These are phyloP conservation scores for Plecotus auritus DNA, from an alignment of 2,113 vertebrate genomes.

Conservation along the genomic window DNA sequence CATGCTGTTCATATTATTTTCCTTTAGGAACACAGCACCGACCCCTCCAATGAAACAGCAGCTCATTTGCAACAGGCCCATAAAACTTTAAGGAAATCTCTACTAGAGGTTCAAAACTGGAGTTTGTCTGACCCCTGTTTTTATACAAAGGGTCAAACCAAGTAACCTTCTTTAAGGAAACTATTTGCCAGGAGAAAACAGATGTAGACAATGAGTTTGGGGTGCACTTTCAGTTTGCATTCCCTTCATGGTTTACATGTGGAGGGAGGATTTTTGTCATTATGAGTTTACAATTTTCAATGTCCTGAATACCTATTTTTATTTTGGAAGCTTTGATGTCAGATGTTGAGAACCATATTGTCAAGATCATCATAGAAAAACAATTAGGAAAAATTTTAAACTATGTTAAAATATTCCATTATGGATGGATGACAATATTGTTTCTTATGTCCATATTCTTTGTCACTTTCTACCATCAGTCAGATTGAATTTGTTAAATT, in stretches of 20 bases:
- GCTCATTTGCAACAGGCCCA: slow-evolving; percentile 60
- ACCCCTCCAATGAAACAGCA: slow-evolving; percentile 63
- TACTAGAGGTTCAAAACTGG: slow-evolving; percentile 55
- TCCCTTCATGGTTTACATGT: not conserved
- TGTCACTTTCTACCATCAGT: not conserved
- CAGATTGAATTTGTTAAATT: not conserved
- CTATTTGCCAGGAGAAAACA: not conserved
- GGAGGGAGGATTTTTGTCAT: not conserved
- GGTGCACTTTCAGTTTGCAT: not conserved
- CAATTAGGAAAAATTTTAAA: not conserved
- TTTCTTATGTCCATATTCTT: not conserved
- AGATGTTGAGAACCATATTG: not conserved
- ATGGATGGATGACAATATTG: not conserved
- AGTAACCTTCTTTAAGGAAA: not conserved
- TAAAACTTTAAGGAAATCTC: slow-evolving; percentile 51
- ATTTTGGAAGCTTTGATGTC: not conserved
- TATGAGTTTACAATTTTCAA: not conserved
- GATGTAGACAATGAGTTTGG: not conserved
- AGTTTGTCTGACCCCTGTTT: slow-evolving; percentile 69
- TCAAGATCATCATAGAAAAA: not conserved
- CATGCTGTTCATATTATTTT: slow-evolving; percentile 68
- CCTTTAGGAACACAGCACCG: slow-evolving; percentile 67
- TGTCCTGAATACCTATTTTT: not conserved
- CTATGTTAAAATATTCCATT: not conserved
- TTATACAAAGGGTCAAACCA: slow-evolving; percentile 58